phyloP scores from a whole-genome alignment of 2,888 invertebrate genomes.

The Schizotus pectinicornis region DNA sequence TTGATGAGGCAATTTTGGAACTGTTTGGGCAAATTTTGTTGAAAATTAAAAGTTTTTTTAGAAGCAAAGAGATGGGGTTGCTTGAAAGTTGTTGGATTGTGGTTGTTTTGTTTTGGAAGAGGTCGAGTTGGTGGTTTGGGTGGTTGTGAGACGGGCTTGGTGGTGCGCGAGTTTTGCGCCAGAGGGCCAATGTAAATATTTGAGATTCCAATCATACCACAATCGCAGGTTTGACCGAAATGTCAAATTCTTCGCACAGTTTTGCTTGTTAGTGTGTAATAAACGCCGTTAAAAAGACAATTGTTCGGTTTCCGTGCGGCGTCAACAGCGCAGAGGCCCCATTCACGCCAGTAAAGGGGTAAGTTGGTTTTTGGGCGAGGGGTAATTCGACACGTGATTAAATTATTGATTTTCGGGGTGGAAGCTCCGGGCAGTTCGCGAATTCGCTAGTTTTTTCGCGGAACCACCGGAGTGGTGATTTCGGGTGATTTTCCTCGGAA shows the following conservation, averaged over 20 bases:
- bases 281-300: slow-evolving; percentile 46
- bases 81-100: neutral
- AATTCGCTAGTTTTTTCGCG: neutral
- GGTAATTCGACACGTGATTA: slow-evolving; percentile 44
- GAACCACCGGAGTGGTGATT: neutral
- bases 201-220: slow-evolving; percentile 71
- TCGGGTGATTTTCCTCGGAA: slow-evolving; percentile 5
- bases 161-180: slow-evolving; percentile 61
- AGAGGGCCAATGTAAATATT: slow-evolving; percentile 72
- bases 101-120: too few species aligned
- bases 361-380: slow-evolving; percentile 30
- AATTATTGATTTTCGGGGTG: slow-evolving; percentile 53
- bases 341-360: slow-evolving; percentile 26
- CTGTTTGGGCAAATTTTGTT: neutral
- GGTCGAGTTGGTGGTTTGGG: neutral
- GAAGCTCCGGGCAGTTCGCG: slow-evolving; percentile 26
- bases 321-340: neutral
- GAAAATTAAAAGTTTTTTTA: neutral
- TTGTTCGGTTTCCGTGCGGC: slow-evolving; percentile 5
- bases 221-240: slow-evolving; percentile 74
- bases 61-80: neutral
- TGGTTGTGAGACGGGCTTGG: slow-evolving; percentile 8
- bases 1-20: neutral
- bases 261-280: slow-evolving; percentile 56
- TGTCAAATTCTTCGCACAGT: slow-evolving; percentile 68